phyloP scores from a whole-genome alignment of 1,140 invertebrate species.

The Pseudomyrmex flavicornis region DNA sequence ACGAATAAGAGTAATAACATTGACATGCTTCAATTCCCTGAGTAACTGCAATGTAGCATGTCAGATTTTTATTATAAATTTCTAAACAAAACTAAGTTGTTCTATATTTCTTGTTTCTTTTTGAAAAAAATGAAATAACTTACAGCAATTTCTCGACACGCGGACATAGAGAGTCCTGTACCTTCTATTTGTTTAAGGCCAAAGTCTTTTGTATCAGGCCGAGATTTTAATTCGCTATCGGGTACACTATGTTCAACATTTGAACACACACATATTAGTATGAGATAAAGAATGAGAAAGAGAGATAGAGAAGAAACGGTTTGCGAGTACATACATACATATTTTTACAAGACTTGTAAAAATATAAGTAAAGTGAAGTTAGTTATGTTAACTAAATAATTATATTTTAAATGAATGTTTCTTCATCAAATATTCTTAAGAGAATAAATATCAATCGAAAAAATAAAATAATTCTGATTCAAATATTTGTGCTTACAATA shows the following conservation, averaged over 20 bases:
- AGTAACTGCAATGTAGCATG: slow-evolving; percentile 89
- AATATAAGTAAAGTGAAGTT: too few species aligned
- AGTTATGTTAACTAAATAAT: neutral
- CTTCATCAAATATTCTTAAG: too few species aligned
- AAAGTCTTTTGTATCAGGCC: slow-evolving; percentile 94
- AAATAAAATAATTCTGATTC: neutral
- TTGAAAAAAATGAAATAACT: slow-evolving; percentile 80
- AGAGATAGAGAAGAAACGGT: too few species aligned
- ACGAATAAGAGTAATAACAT: slow-evolving; percentile 98
- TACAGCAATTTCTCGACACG: slow-evolving; percentile 99
- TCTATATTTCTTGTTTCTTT: neutral
- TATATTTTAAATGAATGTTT: neutral
- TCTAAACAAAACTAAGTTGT: neutral
- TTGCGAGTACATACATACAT: neutral
- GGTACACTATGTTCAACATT: slow-evolving; percentile 77
- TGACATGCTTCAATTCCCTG: slow-evolving; percentile 98
- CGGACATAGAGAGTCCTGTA: slow-evolving; percentile 99
- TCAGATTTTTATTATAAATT: neutral
- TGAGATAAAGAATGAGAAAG: neutral
- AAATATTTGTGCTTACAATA: neutral
- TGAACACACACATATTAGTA: slow-evolving; percentile 20
- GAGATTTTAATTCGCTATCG: slow-evolving; percentile 84
- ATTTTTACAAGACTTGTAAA: neutral
- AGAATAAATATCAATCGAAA: neutral
- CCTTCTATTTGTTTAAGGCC: slow-evolving; percentile 99